Base-by-base conservation (phyloP, 2,113 vertebrate genomes). In the Pituophis catenifer region DNA sequence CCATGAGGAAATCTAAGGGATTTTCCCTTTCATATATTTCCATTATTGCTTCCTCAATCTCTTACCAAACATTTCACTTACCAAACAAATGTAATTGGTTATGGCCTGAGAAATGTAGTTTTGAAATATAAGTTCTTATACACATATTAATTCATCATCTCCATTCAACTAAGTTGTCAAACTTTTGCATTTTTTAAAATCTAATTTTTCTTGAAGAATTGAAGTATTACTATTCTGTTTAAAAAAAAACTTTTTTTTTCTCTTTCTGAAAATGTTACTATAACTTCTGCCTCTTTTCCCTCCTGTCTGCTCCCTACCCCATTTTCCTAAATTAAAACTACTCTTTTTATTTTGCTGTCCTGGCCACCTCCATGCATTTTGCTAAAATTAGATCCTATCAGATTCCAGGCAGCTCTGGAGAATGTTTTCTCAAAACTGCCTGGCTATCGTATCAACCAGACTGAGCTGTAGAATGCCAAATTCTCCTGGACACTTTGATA, bases 31-130 rank as follows among this genome's bases (percentile, higher is more conserved):
- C 29, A 53, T 58, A 13, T 44, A 44, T 24, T 89, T 90, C 57
- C 21, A 50, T 44, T 44, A 57, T 86, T 88, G 38, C 33, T 94
- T 94, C 93, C 91, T 90, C 26, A 90, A 90, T 87, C 26, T 88
- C 52, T 86, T 92, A 85, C 50, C 26, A 70, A 48, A 29, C 53
- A 87, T 70, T 52, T 92, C 6, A 55, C 3, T 90, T 81, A 81
- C 44, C 85, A 89, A 92, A 87, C 57, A 87, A 87, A 70, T 44
- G 44, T 57, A 24, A 38, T 58, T 10, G 62, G 26, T 88, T 50
- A 29, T 5, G 55, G 52, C 24, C 53, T 87, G 57, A 58, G 57
- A 9, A 50, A 70, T 13, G 12, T 90, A 15, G 90, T 65, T 62
- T 86, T 87, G 62, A 70, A 70, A 58, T 44, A 70, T 21, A 38